These are phyloP conservation scores for Agrotis segetum DNA, from an alignment of 2,888 invertebrate genomes.

Conservation along the genomic window DNA sequence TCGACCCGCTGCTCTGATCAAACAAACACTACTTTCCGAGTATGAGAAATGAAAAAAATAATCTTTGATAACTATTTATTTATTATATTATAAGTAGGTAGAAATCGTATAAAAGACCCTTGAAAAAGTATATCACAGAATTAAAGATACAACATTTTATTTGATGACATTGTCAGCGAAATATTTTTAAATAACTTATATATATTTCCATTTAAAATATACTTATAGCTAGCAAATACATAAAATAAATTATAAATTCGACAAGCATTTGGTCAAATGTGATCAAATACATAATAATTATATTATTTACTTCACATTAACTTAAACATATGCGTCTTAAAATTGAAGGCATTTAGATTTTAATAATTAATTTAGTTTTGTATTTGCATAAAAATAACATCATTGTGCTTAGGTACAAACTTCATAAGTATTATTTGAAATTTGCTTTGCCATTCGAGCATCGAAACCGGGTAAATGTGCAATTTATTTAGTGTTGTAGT, in stretches of 20 bases:
- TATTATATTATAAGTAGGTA: constrained; percentile 49
- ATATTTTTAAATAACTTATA: constrained; percentile 31
- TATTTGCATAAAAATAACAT: neutral
- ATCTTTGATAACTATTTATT: constrained; percentile 35
- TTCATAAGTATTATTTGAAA: neutral
- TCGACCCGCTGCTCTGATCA: no score
- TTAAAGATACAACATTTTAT: constrained; percentile 52
- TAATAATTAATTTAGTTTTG: neutral
- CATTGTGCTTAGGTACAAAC: neutral
- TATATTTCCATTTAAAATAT: constrained; percentile 24
- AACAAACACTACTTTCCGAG: no score
- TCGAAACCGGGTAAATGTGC: neutral
- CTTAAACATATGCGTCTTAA: constrained; percentile 10
- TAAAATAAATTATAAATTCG: constrained; percentile 61
- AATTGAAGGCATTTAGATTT: neutral
- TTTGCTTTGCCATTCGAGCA: neutral
- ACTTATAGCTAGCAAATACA: constrained; percentile 35
- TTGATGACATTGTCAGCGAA: constrained; percentile 28
- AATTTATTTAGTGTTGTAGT: neutral
- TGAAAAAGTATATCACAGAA: constrained; percentile 70
- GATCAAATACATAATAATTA: constrained; percentile 29
- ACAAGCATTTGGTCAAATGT: constrained; percentile 42
- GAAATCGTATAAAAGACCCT: constrained; percentile 60
- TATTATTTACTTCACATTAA: constrained; percentile 20
- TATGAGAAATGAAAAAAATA: no score